Evolutionary conservation across 1,140 invertebrate species (phyloP).

Genomic region (Sarcophaga bullata): DNA sequence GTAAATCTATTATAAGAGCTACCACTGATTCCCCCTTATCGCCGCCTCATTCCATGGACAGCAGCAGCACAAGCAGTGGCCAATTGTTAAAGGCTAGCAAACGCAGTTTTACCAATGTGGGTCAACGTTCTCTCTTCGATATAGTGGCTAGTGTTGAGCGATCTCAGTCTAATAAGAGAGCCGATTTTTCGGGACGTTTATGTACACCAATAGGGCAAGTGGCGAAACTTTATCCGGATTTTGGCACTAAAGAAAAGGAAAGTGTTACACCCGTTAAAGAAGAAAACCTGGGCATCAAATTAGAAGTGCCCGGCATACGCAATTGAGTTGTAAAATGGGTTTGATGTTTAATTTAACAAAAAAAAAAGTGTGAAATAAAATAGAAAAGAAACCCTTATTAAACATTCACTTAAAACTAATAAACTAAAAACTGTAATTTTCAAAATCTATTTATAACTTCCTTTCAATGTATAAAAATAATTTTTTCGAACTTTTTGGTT

Average conservation of each 20-base stretch:
- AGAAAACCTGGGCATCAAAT: constrained; percentile 42
- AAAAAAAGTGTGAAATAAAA: no score
- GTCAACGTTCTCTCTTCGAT: constrained; percentile 71
- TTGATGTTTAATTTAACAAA: no score
- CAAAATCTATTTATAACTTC: not conserved
- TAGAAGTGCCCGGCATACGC: constrained; percentile 35
- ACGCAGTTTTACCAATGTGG: constrained; percentile 64
- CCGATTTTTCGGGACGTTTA: constrained; percentile 82
- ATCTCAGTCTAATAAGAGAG: constrained; percentile 70
- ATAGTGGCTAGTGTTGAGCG: constrained; percentile 70
- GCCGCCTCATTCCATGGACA: constrained; percentile 70
- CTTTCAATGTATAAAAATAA: no score
- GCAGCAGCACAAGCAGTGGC: constrained; percentile 58
- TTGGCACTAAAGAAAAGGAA: constrained; percentile 69
- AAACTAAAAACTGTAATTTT: not conserved
- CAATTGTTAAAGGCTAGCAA: constrained; percentile 63
- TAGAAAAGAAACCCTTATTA: not conserved
- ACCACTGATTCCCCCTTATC: constrained; percentile 86
- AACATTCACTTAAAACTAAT: not conserved
- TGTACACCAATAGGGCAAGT: constrained; percentile 73
- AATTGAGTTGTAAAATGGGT: not conserved
- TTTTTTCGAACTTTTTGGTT: no score
- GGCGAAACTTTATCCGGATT: constrained; percentile 82
- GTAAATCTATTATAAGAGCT: constrained; percentile 75
- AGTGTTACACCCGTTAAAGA: constrained; percentile 43